phyloP scores from a whole-genome alignment of 2,113 vertebrate species.

The Bufo bufo region DNA sequence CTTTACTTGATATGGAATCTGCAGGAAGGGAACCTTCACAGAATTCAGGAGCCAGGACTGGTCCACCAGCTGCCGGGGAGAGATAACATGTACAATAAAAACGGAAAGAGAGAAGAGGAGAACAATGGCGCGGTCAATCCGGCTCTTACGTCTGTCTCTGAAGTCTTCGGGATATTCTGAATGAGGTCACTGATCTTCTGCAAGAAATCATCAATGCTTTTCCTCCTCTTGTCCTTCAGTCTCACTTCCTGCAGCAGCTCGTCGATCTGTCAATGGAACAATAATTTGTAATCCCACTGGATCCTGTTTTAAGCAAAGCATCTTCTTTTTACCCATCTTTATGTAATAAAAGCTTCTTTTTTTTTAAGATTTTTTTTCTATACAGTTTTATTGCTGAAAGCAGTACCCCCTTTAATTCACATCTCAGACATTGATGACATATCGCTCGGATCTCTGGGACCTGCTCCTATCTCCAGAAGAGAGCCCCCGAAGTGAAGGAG shows the following conservation, averaged over 20 bases:
- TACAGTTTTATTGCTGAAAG: too few species aligned
- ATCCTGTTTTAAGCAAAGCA: too few species aligned
- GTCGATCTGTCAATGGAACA: constrained; percentile 77
- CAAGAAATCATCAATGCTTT: constrained; percentile 81
- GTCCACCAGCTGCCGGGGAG: constrained; percentile 76
- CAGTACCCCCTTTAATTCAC: too few species aligned
- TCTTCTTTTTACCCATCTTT: too few species aligned
- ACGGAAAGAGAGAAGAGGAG: background rate
- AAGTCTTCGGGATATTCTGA: constrained; percentile 72
- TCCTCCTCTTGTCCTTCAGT: constrained; percentile 84
- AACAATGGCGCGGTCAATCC: background rate
- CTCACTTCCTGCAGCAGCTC: constrained; percentile 91
- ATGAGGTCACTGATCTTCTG: constrained; percentile 77
- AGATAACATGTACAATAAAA: background rate
- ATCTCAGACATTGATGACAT: too few species aligned
- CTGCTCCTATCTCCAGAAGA: too few species aligned
- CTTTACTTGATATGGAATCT: constrained; percentile 82
- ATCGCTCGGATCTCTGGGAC: too few species aligned
- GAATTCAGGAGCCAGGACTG: constrained; percentile 81
- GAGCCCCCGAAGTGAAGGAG: too few species aligned
- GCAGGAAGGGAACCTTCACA: constrained; percentile 84
- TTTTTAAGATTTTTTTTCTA: too few species aligned
- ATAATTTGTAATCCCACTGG: background rate
- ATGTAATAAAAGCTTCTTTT: too few species aligned
- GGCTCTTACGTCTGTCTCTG: constrained; percentile 76